Evolutionary conservation across 2,113 vertebrate species (phyloP).

Genomic region (Cyanocitta stelleri): DNA sequence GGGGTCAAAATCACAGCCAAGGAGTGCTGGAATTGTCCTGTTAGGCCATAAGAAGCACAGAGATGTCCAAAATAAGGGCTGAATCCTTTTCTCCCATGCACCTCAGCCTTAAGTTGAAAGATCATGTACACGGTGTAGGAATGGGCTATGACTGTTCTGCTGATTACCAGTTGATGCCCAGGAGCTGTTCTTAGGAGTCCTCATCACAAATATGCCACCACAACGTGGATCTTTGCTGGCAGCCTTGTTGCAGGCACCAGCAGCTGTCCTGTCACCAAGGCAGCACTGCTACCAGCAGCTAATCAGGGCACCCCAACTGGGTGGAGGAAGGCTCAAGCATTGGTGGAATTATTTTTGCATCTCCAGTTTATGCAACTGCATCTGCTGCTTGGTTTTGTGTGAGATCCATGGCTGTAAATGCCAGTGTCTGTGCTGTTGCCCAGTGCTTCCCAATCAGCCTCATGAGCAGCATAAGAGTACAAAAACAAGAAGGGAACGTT

Average conservation of each 20-base stretch:
- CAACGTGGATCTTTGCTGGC: background rate
- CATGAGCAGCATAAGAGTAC: background rate
- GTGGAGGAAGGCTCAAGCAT: background rate
- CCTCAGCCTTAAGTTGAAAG: background rate
- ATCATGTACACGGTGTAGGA: background rate
- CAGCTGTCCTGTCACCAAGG: background rate
- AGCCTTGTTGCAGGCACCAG: background rate
- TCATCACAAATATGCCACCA: background rate
- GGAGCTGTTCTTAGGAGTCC: background rate
- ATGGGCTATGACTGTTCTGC: background rate
- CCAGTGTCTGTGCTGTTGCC: background rate
- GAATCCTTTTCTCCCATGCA: background rate
- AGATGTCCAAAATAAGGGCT: background rate
- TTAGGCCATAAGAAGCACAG: background rate
- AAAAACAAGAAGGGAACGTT: background rate
- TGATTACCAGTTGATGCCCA: background rate
- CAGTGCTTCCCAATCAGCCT: background rate
- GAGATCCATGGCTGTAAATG: background rate
- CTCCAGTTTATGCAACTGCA: background rate
- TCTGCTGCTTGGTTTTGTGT: background rate
- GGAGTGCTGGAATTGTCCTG: background rate
- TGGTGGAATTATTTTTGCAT: rapidly evolving
- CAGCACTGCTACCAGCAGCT: background rate
- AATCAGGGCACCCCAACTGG: background rate
- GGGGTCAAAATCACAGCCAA: background rate